Conservation (phyloP, 2,888 invertebrate genomes). For the Ormyrus pomaceus region DNA sequence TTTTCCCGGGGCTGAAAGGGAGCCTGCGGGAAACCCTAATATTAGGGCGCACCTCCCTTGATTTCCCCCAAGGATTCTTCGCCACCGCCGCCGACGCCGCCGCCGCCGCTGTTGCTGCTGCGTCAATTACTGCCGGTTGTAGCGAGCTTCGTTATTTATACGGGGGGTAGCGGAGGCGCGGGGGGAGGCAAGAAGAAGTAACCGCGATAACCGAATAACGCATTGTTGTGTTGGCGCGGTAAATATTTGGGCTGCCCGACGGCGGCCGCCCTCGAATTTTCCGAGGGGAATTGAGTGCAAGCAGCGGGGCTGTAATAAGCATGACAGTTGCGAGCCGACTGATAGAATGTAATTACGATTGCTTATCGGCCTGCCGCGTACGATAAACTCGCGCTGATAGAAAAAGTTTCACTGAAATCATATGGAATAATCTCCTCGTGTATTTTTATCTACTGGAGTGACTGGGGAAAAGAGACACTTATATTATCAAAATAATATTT, state of each 20-base stretch:
- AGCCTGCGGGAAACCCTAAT: conserved; percentile 16
- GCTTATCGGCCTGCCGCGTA: neutral
- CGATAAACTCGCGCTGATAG: neutral
- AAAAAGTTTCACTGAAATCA: neutral
- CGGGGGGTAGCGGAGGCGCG: neutral
- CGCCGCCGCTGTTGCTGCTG: too few relatives aligned
- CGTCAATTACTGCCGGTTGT: conserved; percentile 26
- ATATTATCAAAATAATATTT: too few relatives aligned
- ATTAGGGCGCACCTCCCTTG: conserved; percentile 35
- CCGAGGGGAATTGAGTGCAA: neutral
- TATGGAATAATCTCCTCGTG: too few relatives aligned
- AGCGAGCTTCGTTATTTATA: conserved; percentile 22
- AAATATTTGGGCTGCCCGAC: conserved; percentile 36
- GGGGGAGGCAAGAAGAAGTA: neutral
- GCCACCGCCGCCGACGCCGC: too few relatives aligned
- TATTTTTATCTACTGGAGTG: too few relatives aligned
- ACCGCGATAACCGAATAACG: conserved; percentile 18
- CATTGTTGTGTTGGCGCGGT: conserved; percentile 3
- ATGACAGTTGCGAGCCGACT: neutral
- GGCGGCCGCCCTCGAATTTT: neutral
- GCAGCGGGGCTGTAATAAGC: neutral
- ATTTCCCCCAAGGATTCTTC: conserved; percentile 52
- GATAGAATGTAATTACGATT: conserved; percentile 1
- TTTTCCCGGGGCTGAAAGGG: neutral
- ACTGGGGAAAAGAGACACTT: too few relatives aligned